Evolutionary conservation across 2,113 vertebrate genomes (phyloP), one percentile per base, ranked within the genome.

Genomic region (Prionailurus bengalensis): DNA sequence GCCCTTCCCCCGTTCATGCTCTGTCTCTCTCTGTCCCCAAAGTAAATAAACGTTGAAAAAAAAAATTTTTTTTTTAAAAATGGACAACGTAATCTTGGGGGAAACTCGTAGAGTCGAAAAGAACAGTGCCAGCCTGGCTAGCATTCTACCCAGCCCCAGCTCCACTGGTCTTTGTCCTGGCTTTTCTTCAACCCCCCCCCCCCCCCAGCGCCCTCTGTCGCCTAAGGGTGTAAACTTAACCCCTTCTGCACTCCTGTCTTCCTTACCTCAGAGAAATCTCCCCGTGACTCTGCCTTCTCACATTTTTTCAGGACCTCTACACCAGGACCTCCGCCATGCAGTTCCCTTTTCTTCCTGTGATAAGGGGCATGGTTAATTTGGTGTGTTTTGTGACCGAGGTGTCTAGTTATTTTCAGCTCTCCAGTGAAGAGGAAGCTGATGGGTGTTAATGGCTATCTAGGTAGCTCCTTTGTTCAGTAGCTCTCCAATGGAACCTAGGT

Each of bases 201-300:
- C 36, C 5, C 5, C 21, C 15, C 17, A n/a, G 29, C 0, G 19
- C 0, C 7, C 17, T 14, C 19, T 36, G 31, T 55, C 25, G 23
- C 73, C 82, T n/a, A 2, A 19, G 0, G 29, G 12, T 17, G 1
- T 31, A 66, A 11, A 23, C 76, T 66, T 16, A 25, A 3, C 31
- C 73, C 45, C 16, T 12, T 68, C 23, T 63, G 17, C 16, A 42
- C 17, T 79, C 25, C 21, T 14, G 17, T 23, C 27, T 13, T 48
- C 11, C 58, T 55, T 9, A 27, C 10, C 27, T 8, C 5, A 14
- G 4, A 71, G 27, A 36, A 27, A 25, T 6, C 27, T 33, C 39
- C 33, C 39, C 19, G 29, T 16, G 29, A 48, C 48, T 36, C 70
- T 74, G 53, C 61, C n/a, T 48, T 42, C 91, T 53, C 19, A 36